Conservation (phyloP, 2,888 invertebrate genomes). For the Esperia sulphurella region DNA sequence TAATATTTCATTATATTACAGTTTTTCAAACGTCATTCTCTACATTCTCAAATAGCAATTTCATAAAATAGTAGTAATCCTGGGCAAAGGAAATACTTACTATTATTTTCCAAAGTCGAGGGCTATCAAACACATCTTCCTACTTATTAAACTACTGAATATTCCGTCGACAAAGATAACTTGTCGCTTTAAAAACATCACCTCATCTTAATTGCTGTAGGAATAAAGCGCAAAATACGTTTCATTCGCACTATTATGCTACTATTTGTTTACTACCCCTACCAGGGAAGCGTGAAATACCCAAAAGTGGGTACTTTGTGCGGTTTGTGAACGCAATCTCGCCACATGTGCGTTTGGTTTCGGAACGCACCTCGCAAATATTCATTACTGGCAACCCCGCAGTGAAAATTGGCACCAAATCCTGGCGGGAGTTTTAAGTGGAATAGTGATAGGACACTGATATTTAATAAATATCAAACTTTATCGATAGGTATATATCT, state of each 20-base stretch:
- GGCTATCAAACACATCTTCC: no score
- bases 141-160: no score
- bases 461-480: conserved; percentile 18
- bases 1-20: no score
- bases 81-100: no score
- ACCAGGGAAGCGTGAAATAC: conserved; percentile 46
- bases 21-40: no score
- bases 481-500: conserved; percentile 13
- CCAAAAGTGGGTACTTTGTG: conserved; percentile 29
- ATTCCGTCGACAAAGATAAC: no score
- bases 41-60: not conserved
- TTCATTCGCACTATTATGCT: not conserved
- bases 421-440: conserved; percentile 16
- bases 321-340: conserved; percentile 49
- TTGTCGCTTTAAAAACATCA: no score
- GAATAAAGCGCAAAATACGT: not conserved
- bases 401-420: conserved; percentile 55
- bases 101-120: no score
- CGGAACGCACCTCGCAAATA: conserved; percentile 33
- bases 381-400: conserved; percentile 58
- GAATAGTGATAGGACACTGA: conserved; percentile 7
- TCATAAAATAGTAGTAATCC: no score
- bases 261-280: conserved; percentile 29
- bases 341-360: conserved; percentile 51
- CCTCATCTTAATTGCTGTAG: not conserved